Conservation (phyloP, 2,888 invertebrate species). For the Acrobasis consociella region DNA sequence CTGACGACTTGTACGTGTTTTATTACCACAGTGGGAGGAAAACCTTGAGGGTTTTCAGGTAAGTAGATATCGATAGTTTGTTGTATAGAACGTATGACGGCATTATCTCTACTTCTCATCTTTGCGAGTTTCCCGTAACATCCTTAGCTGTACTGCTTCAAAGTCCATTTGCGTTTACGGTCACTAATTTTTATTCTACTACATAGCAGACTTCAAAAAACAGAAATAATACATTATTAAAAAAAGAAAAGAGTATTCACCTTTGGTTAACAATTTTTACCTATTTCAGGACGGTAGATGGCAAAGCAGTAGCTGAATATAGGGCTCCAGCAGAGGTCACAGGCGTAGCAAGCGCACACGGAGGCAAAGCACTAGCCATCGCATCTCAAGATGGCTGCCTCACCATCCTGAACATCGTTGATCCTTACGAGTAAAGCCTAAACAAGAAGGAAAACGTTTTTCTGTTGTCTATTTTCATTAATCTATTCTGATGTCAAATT, state of each 20-base stretch:
- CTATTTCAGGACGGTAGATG: conserved; percentile 89
- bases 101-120: too few relatives aligned
- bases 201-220: too few relatives aligned
- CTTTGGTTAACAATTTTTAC: too few relatives aligned
- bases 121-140: too few relatives aligned
- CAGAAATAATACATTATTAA: too few relatives aligned
- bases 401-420: conserved; percentile 90
- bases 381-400: conserved; percentile 97
- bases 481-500: too few relatives aligned
- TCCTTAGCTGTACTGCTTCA: too few relatives aligned
- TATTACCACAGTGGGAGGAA: conserved; percentile 98
- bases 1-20: conserved; percentile 96
- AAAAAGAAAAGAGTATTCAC: too few relatives aligned
- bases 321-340: conserved; percentile 94
- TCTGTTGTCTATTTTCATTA: too few relatives aligned
- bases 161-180: too few relatives aligned
- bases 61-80: conserved; percentile 32
- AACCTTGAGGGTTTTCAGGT: conserved; percentile 96
- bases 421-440: conserved; percentile 62
- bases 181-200: too few relatives aligned
- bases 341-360: conserved; percentile 92
- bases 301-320: conserved; percentile 96
- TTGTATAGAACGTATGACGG: not conserved
- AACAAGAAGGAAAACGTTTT: conserved; percentile 24
- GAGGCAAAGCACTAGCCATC: conserved; percentile 91